phyloP scores from a whole-genome alignment of 2,113 vertebrate genomes.

The Anarhynchus alexandrinus region DNA sequence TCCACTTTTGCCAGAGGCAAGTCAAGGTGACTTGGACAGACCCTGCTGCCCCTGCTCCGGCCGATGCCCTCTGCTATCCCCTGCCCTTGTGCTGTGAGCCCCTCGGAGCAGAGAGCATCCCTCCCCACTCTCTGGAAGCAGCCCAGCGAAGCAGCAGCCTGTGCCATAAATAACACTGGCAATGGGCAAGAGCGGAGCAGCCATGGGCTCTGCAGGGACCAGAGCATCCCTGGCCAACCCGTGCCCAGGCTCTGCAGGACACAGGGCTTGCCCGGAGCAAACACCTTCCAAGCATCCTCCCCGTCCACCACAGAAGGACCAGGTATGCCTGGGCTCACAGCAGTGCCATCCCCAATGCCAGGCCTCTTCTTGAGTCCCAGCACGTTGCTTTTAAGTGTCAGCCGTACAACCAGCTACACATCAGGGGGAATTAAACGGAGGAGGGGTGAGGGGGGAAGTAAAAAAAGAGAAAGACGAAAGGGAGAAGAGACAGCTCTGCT shows the following conservation, averaged over 20 bases:
- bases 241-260: not conserved
- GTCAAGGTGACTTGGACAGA: conserved; percentile 1
- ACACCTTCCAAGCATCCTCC: not conserved
- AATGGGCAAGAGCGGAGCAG: not conserved
- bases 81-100: not conserved
- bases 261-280: not conserved
- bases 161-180: not conserved
- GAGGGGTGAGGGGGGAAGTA: too few species aligned
- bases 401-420: not conserved
- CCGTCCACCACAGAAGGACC: not conserved
- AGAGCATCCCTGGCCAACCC: not conserved
- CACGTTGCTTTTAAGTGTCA: conserved; percentile 2
- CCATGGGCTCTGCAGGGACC: not conserved
- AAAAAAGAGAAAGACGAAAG: not conserved
- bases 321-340: not conserved
- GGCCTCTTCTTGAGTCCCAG: not conserved
- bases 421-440: not conserved
- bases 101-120: not conserved
- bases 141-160: not conserved
- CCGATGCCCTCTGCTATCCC: not conserved
- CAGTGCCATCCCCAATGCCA: not conserved
- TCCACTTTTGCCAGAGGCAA: not conserved
- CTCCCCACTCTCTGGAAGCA: not conserved
- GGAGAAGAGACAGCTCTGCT: conserved; percentile 40
- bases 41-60: not conserved